Base-by-base conservation (phyloP, 2,888 invertebrate species). In the Aplocera efformata region DNA sequence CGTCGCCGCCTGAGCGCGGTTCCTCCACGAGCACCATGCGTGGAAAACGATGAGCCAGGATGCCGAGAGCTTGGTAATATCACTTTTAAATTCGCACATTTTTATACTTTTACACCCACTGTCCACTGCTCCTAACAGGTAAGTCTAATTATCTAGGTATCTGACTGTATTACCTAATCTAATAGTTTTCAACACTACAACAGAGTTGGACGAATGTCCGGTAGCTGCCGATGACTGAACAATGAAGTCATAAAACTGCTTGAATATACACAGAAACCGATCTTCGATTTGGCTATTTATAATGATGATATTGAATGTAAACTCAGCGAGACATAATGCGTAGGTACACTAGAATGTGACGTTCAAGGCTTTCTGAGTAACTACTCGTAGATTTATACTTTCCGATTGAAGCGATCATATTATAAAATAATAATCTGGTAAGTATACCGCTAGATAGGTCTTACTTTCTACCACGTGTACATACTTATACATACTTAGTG, bases 41-140 rank as follows among this genome's bases (percentile, higher is more conserved):
- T 85, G 90, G 90, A 88, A 91, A 91, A 91, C 90, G 90, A 92
- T 92, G 92, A 92, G 89, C 89, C 84, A 89, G 78, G 92, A 92
- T 92, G 92, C 91, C 69, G 92, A 92, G 89, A 91, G 91, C 90
- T 91, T 92, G 92, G 92, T 92, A 88, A 86, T 88, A 84, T 86
- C 76, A 84, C 60, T 83, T 79, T 70, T 61, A 63, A 68, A 66
- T 64, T 68, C 45, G 40, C 51, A 55, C 50, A 38, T 42, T 30
- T 21, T 39, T 38, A 42, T 23, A 43, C 34, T 38, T 10, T 3
- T 17, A 5, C 13, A 17, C 25, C 10, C 4, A 38, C 34, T 24
- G 20, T 21, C n/a, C n/a, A n/a, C n/a, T n/a, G n/a, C n/a, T n/a
- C n/a, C n/a, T n/a, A n/a, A n/a, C n/a, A n/a, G n/a, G n/a, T n/a